Conservation (phyloP, 2,113 vertebrate species). For the Lasiurus cinereus region DNA sequence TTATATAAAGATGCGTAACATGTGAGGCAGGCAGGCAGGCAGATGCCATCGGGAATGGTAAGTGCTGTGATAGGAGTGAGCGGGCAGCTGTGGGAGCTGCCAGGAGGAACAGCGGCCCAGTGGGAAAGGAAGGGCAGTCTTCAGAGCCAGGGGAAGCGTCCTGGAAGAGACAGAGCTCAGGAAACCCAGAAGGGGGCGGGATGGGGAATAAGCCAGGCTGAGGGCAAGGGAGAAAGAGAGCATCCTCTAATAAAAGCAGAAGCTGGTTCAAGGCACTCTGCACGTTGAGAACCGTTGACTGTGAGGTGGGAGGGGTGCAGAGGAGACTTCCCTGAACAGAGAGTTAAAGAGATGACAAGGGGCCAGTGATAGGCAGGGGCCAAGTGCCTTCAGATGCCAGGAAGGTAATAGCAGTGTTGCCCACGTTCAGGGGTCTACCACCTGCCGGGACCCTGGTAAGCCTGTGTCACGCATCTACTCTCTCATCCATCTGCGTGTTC, state of each 20-base stretch:
- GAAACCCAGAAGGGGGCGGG: neutral
- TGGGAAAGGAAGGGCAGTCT: neutral
- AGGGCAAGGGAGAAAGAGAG: neutral
- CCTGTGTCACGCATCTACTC: accelerated
- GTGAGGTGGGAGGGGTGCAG: accelerated
- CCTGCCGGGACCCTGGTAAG: neutral
- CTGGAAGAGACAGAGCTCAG: neutral
- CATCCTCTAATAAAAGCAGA: neutral
- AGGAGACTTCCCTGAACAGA: neutral
- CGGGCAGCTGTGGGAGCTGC: neutral
- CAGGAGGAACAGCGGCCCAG: neutral
- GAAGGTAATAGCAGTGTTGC: neutral
- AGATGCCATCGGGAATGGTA: neutral
- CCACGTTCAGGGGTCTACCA: accelerated
- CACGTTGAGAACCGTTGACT: neutral
- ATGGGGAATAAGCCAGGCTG: neutral
- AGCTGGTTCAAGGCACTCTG: neutral
- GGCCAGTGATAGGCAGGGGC: neutral
- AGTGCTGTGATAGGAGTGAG: accelerated
- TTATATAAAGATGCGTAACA: neutral
- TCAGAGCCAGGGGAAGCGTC: neutral
- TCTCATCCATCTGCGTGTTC: neutral
- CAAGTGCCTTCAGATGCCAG: neutral
- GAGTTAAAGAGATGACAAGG: neutral
- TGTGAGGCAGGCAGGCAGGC: neutral